These are phyloP conservation scores for Lycaena phlaeas DNA, from an alignment of 2,888 invertebrate genomes.

Conservation along the genomic window DNA sequence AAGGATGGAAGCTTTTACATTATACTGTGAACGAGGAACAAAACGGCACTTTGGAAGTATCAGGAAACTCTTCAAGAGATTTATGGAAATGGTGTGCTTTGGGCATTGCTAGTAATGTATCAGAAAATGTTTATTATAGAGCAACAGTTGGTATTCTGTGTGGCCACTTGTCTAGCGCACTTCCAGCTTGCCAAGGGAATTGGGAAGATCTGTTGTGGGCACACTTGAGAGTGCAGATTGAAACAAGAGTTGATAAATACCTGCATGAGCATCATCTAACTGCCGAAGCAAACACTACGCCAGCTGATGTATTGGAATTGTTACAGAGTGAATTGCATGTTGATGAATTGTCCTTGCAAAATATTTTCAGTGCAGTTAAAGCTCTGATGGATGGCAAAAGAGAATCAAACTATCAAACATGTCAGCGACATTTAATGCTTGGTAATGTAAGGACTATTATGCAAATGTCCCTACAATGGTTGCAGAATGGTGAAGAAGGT, in stretches of 20 bases:
- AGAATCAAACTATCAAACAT: constrained; percentile 78
- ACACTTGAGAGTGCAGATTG: constrained; percentile 85
- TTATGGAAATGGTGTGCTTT: constrained; percentile 85
- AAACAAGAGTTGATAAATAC: constrained; percentile 84
- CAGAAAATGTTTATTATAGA: constrained; percentile 69
- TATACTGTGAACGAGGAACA: constrained; percentile 82
- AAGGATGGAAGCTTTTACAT: constrained; percentile 92
- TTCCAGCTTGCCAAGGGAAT: constrained; percentile 80
- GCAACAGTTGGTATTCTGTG: constrained; percentile 86
- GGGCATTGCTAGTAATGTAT: constrained; percentile 70
- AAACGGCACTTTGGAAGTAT: constrained; percentile 70
- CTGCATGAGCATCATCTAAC: constrained; percentile 60
- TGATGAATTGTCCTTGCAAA: constrained; percentile 51
- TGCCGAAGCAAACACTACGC: constrained; percentile 53
- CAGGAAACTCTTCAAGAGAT: constrained; percentile 88
- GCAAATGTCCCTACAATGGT: constrained; percentile 78
- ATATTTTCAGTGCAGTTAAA: constrained; percentile 58
- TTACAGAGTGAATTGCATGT: constrained; percentile 47
- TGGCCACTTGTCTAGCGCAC: constrained; percentile 85
- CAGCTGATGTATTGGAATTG: constrained; percentile 51
- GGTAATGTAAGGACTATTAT: constrained; percentile 84
- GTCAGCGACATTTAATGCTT: constrained; percentile 89
- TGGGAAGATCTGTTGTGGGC: constrained; percentile 97
- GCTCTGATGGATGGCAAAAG: constrained; percentile 70
- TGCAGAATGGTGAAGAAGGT: constrained; percentile 66